phyloP scores from a whole-genome alignment of 2,888 invertebrate species.

The Alsophila aescularia region DNA sequence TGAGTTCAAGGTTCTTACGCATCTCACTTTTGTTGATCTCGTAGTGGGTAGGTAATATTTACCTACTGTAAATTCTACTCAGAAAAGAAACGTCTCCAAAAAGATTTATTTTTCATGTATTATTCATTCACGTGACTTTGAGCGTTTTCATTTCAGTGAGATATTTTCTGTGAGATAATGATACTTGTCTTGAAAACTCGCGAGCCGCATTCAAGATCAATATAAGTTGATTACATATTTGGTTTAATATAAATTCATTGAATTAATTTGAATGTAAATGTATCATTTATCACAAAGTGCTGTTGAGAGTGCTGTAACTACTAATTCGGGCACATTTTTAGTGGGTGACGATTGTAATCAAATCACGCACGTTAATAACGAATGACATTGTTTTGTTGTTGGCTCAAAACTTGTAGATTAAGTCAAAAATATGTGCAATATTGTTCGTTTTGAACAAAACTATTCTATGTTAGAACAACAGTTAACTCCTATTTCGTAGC shows the following conservation, averaged over 20 bases:
- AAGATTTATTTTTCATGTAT: slow-evolving; percentile 81
- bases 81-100: slow-evolving; percentile 58
- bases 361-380: slow-evolving; percentile 13
- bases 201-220: slow-evolving; percentile 34
- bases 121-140: slow-evolving; percentile 78
- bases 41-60: slow-evolving; percentile 58
- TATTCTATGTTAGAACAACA: too few species aligned
- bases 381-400: neutral
- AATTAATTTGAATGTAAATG: neutral
- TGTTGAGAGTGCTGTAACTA: neutral
- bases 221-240: slow-evolving; percentile 8
- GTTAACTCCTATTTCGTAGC: too few species aligned
- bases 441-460: too few species aligned
- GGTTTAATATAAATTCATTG: neutral
- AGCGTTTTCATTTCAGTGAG: slow-evolving; percentile 75
- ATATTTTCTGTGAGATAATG: slow-evolving; percentile 76
- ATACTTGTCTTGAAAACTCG: slow-evolving; percentile 61
- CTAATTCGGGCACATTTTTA: slow-evolving; percentile 8
- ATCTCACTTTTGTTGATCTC: slow-evolving; percentile 52
- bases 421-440: too few species aligned
- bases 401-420: neutral
- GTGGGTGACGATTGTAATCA: slow-evolving; percentile 9
- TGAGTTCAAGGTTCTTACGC: slow-evolving; percentile 31
- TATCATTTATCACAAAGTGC: neutral
- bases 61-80: slow-evolving; percentile 67